A percentile compares a stretch with the other conserved stretches of the same genome.
Conservation (phyloP, 2,797 vertebrate species). For the Aeoliscus strigatus region DNA sequence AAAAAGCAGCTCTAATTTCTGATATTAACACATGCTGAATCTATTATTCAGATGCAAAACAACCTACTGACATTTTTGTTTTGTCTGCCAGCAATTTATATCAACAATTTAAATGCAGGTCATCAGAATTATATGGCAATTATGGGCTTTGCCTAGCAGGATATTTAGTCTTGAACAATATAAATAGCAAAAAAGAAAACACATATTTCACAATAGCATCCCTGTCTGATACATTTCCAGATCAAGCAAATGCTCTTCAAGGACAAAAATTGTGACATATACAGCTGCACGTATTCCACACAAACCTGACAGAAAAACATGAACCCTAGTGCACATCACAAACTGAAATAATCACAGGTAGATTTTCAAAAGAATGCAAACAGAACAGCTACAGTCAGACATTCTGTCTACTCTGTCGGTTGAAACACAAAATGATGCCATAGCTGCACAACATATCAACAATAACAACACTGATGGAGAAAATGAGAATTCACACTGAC, state of each 20-base stretch:
- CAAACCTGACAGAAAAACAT: constrained; percentile 60
- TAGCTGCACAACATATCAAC: constrained; percentile 38
- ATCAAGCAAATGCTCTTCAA: too few relatives aligned
- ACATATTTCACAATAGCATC: constrained; percentile 65
- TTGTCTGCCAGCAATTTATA: constrained; percentile 63
- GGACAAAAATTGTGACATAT: constrained; percentile 55
- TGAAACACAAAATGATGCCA: constrained; percentile 26
- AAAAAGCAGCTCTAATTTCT: constrained; percentile 52
- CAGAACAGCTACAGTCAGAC: constrained; percentile 31
- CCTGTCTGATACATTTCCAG: constrained; percentile 53
- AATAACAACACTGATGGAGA: constrained; percentile 42
- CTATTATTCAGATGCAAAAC: constrained; percentile 49
- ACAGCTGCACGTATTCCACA: constrained; percentile 61
- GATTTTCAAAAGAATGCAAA: constrained; percentile 54
- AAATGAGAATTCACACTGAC: too few relatives aligned
- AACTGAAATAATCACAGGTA: constrained; percentile 59
- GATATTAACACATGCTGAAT: constrained; percentile 60
- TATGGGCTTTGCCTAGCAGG: constrained; percentile 47
- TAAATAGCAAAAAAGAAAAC: constrained; percentile 73
- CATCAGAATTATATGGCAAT: constrained; percentile 36
- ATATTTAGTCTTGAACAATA: constrained; percentile 59
- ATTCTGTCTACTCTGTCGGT: constrained; percentile 3
- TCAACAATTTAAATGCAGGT: constrained; percentile 38
- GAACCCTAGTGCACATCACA: constrained; percentile 63
- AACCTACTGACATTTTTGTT: constrained; percentile 40